phyloP scores from a whole-genome alignment of 2,888 invertebrate genomes.

The Andrena camellia region DNA sequence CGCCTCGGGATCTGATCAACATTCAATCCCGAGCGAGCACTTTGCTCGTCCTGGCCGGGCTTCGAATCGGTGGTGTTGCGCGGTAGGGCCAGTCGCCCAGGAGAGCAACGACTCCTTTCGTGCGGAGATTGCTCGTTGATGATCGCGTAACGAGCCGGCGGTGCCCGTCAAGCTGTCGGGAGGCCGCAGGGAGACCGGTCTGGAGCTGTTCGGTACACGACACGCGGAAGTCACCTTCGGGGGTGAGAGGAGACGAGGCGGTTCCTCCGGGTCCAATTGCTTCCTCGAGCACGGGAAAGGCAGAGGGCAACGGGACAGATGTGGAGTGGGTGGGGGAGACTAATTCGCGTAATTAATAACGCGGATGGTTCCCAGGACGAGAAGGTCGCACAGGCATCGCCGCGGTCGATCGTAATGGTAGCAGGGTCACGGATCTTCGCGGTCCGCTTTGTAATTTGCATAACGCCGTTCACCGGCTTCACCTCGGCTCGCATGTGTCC shows the following conservation, averaged over 20 bases:
- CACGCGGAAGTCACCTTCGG: slow-evolving; percentile 69
- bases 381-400: slow-evolving; percentile 33
- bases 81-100: slow-evolving; percentile 5
- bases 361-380: slow-evolving; percentile 64
- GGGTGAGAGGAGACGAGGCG: slow-evolving; percentile 34
- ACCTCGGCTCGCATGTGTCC: slow-evolving; percentile 26
- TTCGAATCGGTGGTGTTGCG: slow-evolving; percentile 7
- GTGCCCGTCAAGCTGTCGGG: slow-evolving; percentile 63
- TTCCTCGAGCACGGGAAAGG: neutral
- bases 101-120: slow-evolving; percentile 46
- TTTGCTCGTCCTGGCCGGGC: neutral
- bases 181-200: slow-evolving; percentile 44
- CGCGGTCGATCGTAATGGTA: slow-evolving; percentile 53
- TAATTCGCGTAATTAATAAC: slow-evolving; percentile 73
- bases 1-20: neutral
- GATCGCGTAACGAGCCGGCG: slow-evolving; percentile 70
- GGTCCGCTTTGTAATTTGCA: slow-evolving; percentile 63
- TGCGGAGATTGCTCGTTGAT: slow-evolving; percentile 61
- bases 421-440: slow-evolving; percentile 64
- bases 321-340: slow-evolving; percentile 4
- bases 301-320: neutral
- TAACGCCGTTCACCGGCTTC: slow-evolving; percentile 60
- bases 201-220: slow-evolving; percentile 47
- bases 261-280: slow-evolving; percentile 36
- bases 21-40: neutral